These are phyloP conservation scores for Dicerorhinus sumatrensis DNA, from an alignment of 2,113 vertebrate species.

Conservation along the genomic window DNA sequence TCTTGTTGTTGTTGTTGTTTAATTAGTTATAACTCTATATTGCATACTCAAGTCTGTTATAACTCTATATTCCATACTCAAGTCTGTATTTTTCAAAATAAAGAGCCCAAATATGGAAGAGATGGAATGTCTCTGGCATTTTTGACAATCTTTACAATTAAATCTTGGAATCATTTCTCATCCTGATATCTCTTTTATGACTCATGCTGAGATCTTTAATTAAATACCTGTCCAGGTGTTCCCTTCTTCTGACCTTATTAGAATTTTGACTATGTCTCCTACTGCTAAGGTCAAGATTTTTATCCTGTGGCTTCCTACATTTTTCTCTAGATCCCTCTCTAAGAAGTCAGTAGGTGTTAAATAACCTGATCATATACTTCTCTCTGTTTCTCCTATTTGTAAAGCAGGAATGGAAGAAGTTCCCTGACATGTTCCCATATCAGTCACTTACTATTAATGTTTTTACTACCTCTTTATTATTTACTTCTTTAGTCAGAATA, in stretches of 20 bases:
- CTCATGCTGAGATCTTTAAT: constrained; percentile 72
- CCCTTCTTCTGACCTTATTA: constrained; percentile 71
- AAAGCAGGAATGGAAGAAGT: constrained; percentile 33
- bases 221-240: constrained; percentile 73
- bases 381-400: constrained; percentile 47
- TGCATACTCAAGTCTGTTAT: neutral
- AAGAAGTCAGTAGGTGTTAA: constrained; percentile 65
- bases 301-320: constrained; percentile 66
- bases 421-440: neutral
- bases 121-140: constrained; percentile 46
- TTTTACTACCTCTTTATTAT: constrained; percentile 39
- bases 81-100: constrained; percentile 40
- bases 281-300: constrained; percentile 63
- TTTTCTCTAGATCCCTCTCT: constrained; percentile 58
- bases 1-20: neutral
- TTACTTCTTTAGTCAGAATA: constrained; percentile 23
- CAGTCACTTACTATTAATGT: constrained; percentile 43
- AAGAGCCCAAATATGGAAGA: neutral
- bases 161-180: constrained; percentile 70
- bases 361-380: constrained; percentile 51
- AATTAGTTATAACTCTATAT: neutral
- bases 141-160: constrained; percentile 61
- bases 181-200: constrained; percentile 62
- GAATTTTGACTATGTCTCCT: constrained; percentile 67
- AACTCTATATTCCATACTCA: neutral